These are phyloP conservation scores for Gorsachius magnificus DNA, from an alignment of 2,797 vertebrate genomes.

Conservation along the genomic window DNA sequence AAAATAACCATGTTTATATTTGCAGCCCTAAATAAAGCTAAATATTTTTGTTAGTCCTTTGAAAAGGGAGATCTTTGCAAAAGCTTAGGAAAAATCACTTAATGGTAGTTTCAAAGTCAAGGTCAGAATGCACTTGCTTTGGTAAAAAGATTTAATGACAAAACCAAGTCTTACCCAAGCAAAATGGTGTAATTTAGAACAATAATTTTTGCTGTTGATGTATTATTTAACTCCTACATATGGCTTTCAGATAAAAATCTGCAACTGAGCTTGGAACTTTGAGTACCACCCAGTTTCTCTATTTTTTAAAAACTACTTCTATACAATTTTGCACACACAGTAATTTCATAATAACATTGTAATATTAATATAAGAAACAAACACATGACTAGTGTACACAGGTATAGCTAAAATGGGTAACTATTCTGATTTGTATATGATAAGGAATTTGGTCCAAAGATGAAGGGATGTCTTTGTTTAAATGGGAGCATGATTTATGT, in stretches of 20 bases:
- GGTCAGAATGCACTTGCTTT: not conserved
- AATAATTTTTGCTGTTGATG: not conserved
- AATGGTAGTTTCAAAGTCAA: not conserved
- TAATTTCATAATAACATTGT: not conserved
- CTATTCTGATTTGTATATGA: not conserved
- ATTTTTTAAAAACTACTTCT: not conserved
- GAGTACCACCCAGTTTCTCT: accelerated
- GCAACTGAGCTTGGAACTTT: not conserved
- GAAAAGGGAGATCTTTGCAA: not conserved
- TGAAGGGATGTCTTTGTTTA: not conserved
- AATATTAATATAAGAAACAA: not conserved
- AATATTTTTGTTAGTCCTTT: not conserved
- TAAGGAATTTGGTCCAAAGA: not conserved
- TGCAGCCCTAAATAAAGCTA: not conserved
- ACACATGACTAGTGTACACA: accelerated
- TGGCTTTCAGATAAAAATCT: not conserved
- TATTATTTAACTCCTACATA: not conserved
- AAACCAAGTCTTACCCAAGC: not conserved
- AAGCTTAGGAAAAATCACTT: not conserved
- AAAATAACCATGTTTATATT: not conserved
- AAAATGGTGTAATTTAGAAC: not conserved
- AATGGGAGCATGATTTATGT: not conserved
- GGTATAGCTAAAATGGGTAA: not conserved
- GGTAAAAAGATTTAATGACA: not conserved
- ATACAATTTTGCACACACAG: not conserved